Evolutionary conservation across 2,888 invertebrate genomes (phyloP), one percentile per base, ranked within the genome.

Genomic region (Gymnocheta viridis): DNA sequence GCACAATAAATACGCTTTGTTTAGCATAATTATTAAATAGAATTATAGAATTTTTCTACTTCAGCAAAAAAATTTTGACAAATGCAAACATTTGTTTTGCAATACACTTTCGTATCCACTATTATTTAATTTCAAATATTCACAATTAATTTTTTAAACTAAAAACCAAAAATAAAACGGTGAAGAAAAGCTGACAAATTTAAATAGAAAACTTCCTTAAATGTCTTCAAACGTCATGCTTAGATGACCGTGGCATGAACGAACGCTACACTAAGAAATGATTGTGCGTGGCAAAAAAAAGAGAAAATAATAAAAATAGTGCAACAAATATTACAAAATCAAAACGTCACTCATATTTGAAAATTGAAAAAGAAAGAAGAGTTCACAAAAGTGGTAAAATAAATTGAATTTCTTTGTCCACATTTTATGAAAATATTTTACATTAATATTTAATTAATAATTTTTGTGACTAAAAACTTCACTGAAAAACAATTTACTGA

Each of bases 171-270:
- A n/a, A n/a, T n/a, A n/a, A 24, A 19, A 38, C 62, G 62, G 10
- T 62, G 19, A n/a, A 41, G 54, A 74, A 64, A 38, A 29, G 51
- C 41, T 54, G 74, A 44, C 74, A 64, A 72, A 72, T 77, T 66
- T 49, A 58, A 77, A 82, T 72, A 64, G 62, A 77, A 80, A 73
- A 73, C 47, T 73, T 73, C 66, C 66, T 73, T 80, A 80, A 80
- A 72, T 49, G 56, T 56, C 49, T 56, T 49, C 24, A 29, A 69
- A 22, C 69, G 66, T 73, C 66, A 80, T 73, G 80, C 80, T 73
- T 49, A 73, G 35, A 66, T 66, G 66, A 80, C 72, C 73, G 29
- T 80, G 38, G 49, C 66, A 62, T n/a, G 14, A 41, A 32, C 32
- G 22, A 44, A 73, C 41, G 80, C 66, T 66, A 58, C 56, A 58